Evolutionary conservation across 2,113 vertebrate species (phyloP).

Genomic region (Mirza zaza): DNA sequence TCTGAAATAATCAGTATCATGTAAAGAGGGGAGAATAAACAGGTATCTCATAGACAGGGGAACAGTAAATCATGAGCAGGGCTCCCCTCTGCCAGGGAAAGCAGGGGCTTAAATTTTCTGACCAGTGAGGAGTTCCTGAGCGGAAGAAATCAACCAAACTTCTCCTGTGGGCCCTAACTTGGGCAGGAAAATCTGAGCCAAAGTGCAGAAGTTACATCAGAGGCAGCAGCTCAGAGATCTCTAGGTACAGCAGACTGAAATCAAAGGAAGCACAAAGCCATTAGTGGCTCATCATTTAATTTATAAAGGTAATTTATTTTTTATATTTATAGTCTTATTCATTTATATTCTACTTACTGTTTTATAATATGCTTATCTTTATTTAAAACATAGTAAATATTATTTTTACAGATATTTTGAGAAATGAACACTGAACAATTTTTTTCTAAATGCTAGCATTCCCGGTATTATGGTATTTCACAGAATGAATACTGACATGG

Average conservation of each 20-base stretch:
- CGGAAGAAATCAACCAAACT: not conserved
- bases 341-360: not conserved
- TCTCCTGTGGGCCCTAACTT: not conserved
- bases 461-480: not conserved
- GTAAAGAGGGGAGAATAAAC: not conserved
- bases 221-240: not conserved
- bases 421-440: not conserved
- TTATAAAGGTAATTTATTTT: not conserved
- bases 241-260: not conserved
- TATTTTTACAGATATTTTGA: not conserved
- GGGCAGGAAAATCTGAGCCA: not conserved
- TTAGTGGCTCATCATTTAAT: not conserved
- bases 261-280: not conserved
- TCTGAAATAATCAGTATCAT: not conserved
- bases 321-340: not conserved
- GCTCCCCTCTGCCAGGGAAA: not conserved
- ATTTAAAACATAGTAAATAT: not conserved
- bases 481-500: not conserved
- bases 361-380: not conserved
- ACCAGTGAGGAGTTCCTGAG: not conserved
- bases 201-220: not conserved
- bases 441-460: not conserved
- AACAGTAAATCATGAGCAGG: not conserved
- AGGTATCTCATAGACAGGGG: not conserved
- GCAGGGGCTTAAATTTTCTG: not conserved